Evolutionary conservation across 2,797 vertebrate species (phyloP).

Genomic region (Graptemys geographica): DNA sequence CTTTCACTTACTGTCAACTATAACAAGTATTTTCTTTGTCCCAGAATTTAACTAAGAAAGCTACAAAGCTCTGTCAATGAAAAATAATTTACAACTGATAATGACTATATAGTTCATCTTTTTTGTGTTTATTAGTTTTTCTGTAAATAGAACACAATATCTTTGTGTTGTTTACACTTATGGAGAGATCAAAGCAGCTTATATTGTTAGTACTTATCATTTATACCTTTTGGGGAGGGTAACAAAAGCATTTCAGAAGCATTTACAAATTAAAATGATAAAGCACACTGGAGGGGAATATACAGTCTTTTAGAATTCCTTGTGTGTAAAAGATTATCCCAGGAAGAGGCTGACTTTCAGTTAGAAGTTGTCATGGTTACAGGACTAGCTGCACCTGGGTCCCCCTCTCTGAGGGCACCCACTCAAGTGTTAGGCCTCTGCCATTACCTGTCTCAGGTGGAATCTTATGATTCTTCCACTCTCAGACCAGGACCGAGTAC

Average conservation of each 20-base stretch:
- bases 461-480: neutral
- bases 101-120: conserved; percentile 54
- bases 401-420: neutral
- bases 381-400: neutral
- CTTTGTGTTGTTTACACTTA: conserved; percentile 62
- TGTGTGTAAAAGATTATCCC: conserved; percentile 51
- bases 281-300: conserved; percentile 39
- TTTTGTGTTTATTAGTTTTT: conserved; percentile 58
- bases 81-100: conserved; percentile 54
- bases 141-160: conserved; percentile 54
- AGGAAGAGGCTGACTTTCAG: neutral
- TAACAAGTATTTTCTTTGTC: conserved; percentile 65
- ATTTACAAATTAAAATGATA: conserved; percentile 71
- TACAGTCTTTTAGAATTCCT: conserved; percentile 37
- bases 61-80: conserved; percentile 53
- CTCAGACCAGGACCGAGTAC: neutral
- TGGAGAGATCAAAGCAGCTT: conserved; percentile 65
- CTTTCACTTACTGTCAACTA: conserved; percentile 65
- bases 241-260: conserved; percentile 52
- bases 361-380: neutral
- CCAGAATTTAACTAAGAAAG: conserved; percentile 62
- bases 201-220: conserved; percentile 44
- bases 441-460: neutral
- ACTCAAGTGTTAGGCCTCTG: neutral
- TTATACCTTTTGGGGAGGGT: neutral